phyloP scores from a whole-genome alignment of 2,797 vertebrate genomes.

The Gila robusta region DNA sequence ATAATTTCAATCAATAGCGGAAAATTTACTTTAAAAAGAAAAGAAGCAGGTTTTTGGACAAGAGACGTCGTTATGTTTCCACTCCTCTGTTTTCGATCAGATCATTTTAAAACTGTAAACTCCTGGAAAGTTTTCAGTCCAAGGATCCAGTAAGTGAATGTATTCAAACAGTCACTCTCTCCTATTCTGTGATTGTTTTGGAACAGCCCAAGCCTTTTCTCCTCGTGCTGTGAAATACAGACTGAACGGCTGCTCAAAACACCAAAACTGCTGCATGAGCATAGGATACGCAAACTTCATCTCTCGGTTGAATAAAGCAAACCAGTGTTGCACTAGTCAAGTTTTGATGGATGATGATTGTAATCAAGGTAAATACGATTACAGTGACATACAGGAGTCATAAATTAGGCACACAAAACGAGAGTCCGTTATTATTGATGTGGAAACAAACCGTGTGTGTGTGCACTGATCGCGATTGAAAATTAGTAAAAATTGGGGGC shows the following conservation, averaged over 20 bases:
- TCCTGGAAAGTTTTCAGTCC: too few relatives aligned
- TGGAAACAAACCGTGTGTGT: too few relatives aligned
- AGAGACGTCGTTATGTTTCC: too few relatives aligned
- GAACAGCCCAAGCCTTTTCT: neutral
- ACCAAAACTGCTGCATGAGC: neutral
- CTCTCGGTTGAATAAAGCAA: neutral
- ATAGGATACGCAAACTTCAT: neutral
- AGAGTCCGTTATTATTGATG: too few relatives aligned
- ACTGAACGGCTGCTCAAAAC: neutral
- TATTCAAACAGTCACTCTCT: neutral
- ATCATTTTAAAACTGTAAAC: too few relatives aligned
- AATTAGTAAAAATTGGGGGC: neutral
- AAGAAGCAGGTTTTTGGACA: neutral
- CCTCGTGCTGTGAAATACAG: neutral
- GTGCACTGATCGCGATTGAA: neutral
- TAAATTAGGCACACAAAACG: too few relatives aligned
- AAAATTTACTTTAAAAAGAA: neutral
- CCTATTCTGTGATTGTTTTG: neutral
- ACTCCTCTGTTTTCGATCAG: too few relatives aligned
- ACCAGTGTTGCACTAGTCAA: neutral
- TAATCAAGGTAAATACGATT: neutral
- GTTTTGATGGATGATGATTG: neutral
- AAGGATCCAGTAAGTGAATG: too few relatives aligned
- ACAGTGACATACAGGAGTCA: too few relatives aligned
- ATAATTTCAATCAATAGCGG: neutral